Conservation (phyloP, 2,888 invertebrate genomes). For the Proisotoma minuta region DNA sequence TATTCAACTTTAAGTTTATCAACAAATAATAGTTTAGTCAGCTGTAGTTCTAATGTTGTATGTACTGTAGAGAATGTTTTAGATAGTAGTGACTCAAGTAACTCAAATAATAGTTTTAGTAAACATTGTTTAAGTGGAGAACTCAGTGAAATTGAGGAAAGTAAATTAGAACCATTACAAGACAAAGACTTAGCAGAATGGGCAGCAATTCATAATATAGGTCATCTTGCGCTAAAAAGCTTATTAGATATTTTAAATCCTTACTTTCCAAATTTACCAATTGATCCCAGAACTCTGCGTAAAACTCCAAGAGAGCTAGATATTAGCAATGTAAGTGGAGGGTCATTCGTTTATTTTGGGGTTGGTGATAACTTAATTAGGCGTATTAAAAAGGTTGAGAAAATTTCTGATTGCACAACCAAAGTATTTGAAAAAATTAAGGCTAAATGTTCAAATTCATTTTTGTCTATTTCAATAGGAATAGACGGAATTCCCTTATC, state of each 20-base stretch:
- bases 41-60: too few species aligned
- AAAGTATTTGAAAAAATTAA: background rate
- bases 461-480: background rate
- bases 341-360: constrained; percentile 1
- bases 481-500: constrained; percentile 6
- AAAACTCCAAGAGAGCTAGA: background rate
- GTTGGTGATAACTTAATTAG: background rate
- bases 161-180: background rate
- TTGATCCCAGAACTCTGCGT: constrained; percentile 4
- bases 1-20: too few species aligned
- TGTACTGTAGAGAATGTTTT: background rate
- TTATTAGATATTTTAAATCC: background rate
- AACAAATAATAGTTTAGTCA: background rate
- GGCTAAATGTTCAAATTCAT: background rate
- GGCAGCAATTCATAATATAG: background rate
- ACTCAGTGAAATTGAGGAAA: background rate
- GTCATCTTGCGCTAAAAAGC: background rate
- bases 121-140: background rate
- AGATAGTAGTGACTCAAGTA: background rate
- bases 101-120: background rate
- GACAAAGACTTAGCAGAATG: background rate
- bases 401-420: background rate
- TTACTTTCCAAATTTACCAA: background rate
- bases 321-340: background rate
- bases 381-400: background rate